These are phyloP conservation scores for Melipona quadrifasciata DNA, from an alignment of 1,140 invertebrate species.

Conservation along the genomic window DNA sequence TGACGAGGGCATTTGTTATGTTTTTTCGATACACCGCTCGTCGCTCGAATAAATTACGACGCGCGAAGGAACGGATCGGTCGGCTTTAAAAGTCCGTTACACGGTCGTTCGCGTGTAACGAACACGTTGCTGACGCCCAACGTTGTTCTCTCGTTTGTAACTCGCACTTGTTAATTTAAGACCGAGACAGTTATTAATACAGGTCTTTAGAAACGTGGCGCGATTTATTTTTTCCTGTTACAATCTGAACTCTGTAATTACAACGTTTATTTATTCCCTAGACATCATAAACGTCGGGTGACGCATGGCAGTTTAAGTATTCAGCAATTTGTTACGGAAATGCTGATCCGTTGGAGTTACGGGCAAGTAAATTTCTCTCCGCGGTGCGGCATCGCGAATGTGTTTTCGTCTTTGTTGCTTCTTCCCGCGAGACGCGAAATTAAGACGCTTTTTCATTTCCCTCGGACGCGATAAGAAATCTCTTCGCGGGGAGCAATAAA, in stretches of 20 bases:
- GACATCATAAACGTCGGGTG: not conserved
- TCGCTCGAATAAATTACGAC: slow-evolving; percentile 23
- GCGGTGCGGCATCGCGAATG: not conserved
- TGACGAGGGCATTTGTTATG: slow-evolving; percentile 46
- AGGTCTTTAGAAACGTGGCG: not conserved
- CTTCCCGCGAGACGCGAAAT: not conserved
- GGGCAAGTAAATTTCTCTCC: slow-evolving; percentile 26
- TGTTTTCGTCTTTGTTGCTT: not conserved
- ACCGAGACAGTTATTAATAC: not conserved
- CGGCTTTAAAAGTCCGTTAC: slow-evolving; percentile 8
- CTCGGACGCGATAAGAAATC: not conserved
- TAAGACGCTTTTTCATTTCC: not conserved
- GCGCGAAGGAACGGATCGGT: not conserved
- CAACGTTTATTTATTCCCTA: not conserved
- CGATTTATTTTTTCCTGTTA: not conserved
- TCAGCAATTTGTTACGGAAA: slow-evolving; percentile 29
- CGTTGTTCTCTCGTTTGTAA: not conserved
- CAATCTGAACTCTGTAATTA: not conserved
- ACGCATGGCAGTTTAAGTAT: not conserved
- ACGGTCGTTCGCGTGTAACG: slow-evolving; percentile 6
- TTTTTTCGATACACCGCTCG: slow-evolving; percentile 44
- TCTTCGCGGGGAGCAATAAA: slow-evolving; percentile 11
- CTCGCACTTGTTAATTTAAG: not conserved
- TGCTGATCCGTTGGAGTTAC: not conserved
- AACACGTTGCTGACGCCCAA: not conserved